Conservation (phyloP, 2,113 vertebrate species). For the Lampris megalopsis region DNA sequence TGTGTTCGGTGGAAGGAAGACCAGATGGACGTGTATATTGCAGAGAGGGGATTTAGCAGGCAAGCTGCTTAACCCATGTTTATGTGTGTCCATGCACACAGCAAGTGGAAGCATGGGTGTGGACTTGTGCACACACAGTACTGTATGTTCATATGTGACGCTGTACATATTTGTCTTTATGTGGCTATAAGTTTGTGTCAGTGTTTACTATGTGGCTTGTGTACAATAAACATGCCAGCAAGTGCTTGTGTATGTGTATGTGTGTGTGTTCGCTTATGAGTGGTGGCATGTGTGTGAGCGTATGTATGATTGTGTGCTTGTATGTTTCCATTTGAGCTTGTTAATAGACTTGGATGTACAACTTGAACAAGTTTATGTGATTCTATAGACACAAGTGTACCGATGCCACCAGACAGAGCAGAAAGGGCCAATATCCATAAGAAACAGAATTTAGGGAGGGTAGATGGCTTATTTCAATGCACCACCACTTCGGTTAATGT, state of each 20-base stretch:
- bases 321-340: not conserved
- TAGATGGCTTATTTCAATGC: slow-evolving; percentile 40
- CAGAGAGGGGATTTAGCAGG: slow-evolving; percentile 13
- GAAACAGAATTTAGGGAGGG: slow-evolving; percentile 38
- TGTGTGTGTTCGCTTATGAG: not conserved
- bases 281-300: not conserved
- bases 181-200: not conserved
- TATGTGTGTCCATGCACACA: not conserved
- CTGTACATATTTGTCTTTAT: not conserved
- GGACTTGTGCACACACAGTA: not conserved
- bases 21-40: slow-evolving; percentile 36
- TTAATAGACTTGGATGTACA: not conserved
- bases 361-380: slow-evolving; percentile 35
- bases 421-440: slow-evolving; percentile 17
- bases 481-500: slow-evolving; percentile 57
- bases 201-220: not conserved
- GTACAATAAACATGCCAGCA: not conserved
- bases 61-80: slow-evolving; percentile 16
- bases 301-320: slow-evolving; percentile 10
- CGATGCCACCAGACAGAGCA: not conserved
- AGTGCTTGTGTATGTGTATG: not conserved
- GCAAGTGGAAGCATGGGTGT: slow-evolving; percentile 6
- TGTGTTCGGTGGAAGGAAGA: slow-evolving; percentile 17
- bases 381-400: slow-evolving; percentile 16
- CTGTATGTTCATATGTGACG: not conserved